Evolutionary conservation across 2,797 vertebrate genomes (phyloP).

Genomic region (Lithobates sylvaticus): DNA sequence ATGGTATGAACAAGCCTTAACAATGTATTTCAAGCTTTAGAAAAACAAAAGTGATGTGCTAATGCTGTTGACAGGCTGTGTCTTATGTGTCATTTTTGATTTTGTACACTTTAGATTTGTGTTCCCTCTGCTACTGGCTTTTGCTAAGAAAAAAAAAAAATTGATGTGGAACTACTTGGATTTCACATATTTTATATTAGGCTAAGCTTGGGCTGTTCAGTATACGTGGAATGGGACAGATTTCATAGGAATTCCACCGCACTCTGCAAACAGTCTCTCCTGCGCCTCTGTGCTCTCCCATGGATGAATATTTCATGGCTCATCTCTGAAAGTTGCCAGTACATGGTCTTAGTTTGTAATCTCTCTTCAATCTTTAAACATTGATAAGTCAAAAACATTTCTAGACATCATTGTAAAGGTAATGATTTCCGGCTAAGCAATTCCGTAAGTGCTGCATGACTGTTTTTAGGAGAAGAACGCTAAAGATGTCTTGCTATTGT

Average conservation of each 20-base stretch:
- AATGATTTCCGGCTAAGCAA: conserved; percentile 45
- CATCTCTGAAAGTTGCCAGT: conserved; percentile 51
- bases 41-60: no score
- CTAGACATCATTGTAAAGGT: conserved; percentile 43
- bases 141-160: background rate
- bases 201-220: background rate
- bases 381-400: conserved; percentile 58
- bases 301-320: conserved; percentile 49
- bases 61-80: no score
- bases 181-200: background rate
- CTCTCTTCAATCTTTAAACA: conserved; percentile 58
- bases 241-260: background rate
- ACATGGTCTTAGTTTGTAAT: conserved; percentile 55
- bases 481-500: conserved; percentile 24
- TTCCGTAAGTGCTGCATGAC: conserved; percentile 35
- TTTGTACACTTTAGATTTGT: background rate
- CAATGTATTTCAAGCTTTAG: no score
- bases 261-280: conserved; percentile 16
- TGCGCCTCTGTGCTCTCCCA: conserved; percentile 1
- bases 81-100: no score
- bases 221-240: background rate
- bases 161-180: background rate
- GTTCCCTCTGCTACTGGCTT: background rate
- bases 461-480: conserved; percentile 35
- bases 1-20: no score